A percentile compares a stretch with the other conserved stretches of the same genome.
Conservation (phyloP, 2,888 invertebrate species). For the Ophioninae sp. region DNA sequence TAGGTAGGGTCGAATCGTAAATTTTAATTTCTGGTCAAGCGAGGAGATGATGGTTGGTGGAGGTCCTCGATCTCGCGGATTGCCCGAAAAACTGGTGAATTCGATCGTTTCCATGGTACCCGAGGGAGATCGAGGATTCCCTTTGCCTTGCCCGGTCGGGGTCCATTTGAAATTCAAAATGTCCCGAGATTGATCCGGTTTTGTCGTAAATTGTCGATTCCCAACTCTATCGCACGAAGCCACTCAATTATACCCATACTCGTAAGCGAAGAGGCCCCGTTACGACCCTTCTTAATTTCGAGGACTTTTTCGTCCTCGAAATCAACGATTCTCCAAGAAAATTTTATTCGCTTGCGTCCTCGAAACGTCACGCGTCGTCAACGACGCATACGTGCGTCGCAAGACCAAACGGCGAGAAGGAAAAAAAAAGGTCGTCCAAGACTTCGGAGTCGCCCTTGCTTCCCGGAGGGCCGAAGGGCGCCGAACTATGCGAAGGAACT, state of each 20-base stretch:
- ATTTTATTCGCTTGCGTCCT: not conserved
- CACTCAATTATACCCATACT: conserved; percentile 3
- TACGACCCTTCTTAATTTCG: not conserved
- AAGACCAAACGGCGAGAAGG: not conserved
- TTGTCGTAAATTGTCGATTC: conserved; percentile 73
- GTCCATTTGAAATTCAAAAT: conserved; percentile 73
- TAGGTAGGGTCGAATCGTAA: conserved; percentile 63
- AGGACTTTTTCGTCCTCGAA: not conserved
- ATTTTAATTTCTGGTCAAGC: conserved; percentile 65
- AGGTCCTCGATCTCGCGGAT: conserved; percentile 54
- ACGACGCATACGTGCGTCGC: not conserved
- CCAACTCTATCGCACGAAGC: conserved; percentile 38
- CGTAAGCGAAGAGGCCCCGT: not conserved
- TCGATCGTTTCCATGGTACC: conserved; percentile 14
- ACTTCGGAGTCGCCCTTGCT: conserved; percentile 68
- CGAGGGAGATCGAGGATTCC: not conserved
- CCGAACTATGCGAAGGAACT: conserved; percentile 5
- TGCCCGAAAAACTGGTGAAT: conserved; percentile 62
- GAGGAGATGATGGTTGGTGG: conserved; percentile 21
- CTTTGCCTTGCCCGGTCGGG: conserved; percentile 1
- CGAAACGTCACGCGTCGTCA: not conserved
- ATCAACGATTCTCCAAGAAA: not conserved
- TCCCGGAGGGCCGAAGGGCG: conserved; percentile 46
- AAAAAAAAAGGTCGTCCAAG: conserved; percentile 72
- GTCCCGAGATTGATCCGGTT: conserved; percentile 71